Conservation (phyloP, 2,113 vertebrate species). For the Danionella cerebrum region DNA sequence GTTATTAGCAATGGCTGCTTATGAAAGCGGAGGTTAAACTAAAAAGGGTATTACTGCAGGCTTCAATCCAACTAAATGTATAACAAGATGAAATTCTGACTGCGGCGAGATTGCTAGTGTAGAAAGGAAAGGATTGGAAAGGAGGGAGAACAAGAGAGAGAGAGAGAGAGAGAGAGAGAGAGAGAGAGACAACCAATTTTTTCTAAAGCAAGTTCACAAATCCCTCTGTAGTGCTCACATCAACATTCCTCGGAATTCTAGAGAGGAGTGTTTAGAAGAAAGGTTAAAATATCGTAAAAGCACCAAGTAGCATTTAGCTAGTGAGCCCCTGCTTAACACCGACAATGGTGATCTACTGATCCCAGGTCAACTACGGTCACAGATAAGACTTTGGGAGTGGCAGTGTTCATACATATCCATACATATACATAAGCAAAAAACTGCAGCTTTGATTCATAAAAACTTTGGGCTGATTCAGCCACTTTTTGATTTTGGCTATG, state of each 20-base stretch:
- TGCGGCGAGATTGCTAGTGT: background rate
- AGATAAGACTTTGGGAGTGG: too few relatives aligned
- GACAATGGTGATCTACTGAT: too few relatives aligned
- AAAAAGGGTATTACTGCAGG: conserved; percentile 21
- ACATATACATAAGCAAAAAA: too few relatives aligned
- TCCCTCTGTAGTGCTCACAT: background rate
- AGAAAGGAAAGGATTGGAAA: background rate
- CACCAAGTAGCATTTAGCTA: background rate
- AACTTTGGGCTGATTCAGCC: too few relatives aligned
- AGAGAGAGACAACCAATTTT: background rate
- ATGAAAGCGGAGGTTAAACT: conserved; percentile 8
- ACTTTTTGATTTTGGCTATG: too few relatives aligned
- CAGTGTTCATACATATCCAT: too few relatives aligned
- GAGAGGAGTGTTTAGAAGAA: background rate
- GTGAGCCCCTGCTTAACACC: too few relatives aligned
- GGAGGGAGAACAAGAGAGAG: background rate
- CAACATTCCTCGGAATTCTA: background rate
- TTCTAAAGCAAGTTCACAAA: background rate
- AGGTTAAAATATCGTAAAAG: background rate
- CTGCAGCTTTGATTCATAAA: too few relatives aligned
- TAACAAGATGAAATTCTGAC: background rate
- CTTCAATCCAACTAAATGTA: conserved; percentile 32
- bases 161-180: background rate
- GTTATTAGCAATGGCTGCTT: conserved; percentile 36
- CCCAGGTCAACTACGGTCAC: too few relatives aligned